Evolutionary conservation across 2,797 vertebrate species (phyloP), one percentile per base, ranked within the genome.

Genomic region (Cynopterus sphinx): DNA sequence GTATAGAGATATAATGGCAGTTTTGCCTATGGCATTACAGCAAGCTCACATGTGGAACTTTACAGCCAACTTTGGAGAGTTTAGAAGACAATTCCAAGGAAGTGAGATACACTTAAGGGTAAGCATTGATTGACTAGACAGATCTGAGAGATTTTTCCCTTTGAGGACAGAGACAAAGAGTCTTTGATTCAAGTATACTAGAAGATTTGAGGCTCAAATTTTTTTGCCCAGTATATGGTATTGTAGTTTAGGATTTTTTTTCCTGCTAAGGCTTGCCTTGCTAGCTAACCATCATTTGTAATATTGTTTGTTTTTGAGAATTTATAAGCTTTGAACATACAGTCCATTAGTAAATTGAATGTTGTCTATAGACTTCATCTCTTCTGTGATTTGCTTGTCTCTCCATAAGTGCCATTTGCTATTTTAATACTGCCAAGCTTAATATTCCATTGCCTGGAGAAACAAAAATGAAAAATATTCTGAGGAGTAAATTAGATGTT

Each of bases 401-500:
- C 78, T 36, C 9, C 3, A 9, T 74, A 55, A 67, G 51, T 36
- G 6, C 51, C 68, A 6, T 70, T 94, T 87, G 59, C 41, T 68
- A 21, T 24, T 21, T 8, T 61, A 84, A 71, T 75, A 70, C 21
- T 24, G 0, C 36, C 36, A 83, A 74, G n/a, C 77, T 59, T 73
- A 31, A 55, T 26, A 55, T 26, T 83, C 51, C 28, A 4, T 75
- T 71, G 21, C 70, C 55, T 82, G 16, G 33, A 57, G 28, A 26
- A 84, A 88, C 28, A 63, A 57, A 75, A 75, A 51, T 53, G 10
- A 51, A 84, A 57, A 31, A 65, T 49, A 1, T 53, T 83, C 55
- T 16, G 33, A n/a, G 1, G 9, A 0, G 4, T 53, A 77, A 39
- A 3, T 24, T 65, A 0, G 0, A 0, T 12, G 3, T 28, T 82